Percentiles rank a stretch among this genome's conserved stretches.
Evolutionary conservation across 2,113 vertebrate species (phyloP).

Genomic region (Melanerpes aurifrons): DNA sequence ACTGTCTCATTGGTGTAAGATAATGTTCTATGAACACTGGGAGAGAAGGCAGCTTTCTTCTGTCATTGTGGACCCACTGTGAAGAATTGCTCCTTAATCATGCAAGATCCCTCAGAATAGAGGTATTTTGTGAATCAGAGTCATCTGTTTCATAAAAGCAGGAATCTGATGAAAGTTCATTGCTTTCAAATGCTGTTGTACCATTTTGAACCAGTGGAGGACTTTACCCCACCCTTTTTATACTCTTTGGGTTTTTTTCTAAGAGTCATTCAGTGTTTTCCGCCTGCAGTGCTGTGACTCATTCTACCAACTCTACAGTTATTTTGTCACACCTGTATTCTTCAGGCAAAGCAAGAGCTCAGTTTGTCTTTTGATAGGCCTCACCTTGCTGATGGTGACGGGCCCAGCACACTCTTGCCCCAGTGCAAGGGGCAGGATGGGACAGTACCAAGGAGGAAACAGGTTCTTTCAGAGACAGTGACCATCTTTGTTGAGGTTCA

Average conservation of each 20-base stretch:
- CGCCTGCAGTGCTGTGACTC: neutral
- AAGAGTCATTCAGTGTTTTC: neutral
- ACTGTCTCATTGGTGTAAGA: neutral
- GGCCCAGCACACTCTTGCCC: neutral
- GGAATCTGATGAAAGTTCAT: neutral
- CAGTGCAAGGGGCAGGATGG: neutral
- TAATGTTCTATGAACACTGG: neutral
- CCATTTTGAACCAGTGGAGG: neutral
- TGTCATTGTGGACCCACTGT: neutral
- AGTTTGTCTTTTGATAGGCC: neutral
- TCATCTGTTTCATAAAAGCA: neutral
- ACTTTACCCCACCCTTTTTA: neutral
- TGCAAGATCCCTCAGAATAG: neutral
- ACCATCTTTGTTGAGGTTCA: neutral
- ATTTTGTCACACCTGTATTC: neutral
- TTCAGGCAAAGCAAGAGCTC: neutral
- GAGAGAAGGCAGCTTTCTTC: neutral
- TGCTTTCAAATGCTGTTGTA: neutral
- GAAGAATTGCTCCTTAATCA: neutral
- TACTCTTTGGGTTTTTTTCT: neutral
- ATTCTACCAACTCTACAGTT: neutral
- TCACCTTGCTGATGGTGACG: neutral
- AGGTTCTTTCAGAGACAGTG: neutral
- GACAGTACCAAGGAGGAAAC: neutral
- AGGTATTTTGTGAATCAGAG: neutral